These are phyloP conservation scores for Rhinophrynus dorsalis DNA, from an alignment of 2,797 vertebrate species.

Conservation along the genomic window DNA sequence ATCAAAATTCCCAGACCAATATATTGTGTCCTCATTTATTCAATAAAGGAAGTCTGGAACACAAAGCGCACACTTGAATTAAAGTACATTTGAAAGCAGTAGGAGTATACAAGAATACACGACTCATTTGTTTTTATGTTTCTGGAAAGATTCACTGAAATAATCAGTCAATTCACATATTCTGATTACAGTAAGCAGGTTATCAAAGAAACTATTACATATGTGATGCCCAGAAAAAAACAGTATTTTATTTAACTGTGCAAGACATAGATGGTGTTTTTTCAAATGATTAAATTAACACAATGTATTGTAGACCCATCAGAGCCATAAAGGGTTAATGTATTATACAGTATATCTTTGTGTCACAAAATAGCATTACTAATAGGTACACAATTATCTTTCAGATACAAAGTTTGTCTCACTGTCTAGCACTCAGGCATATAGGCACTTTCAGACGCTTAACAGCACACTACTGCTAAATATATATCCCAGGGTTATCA, in stretches of 20 bases:
- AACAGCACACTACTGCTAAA: slow-evolving; percentile 39
- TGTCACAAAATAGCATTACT: slow-evolving; percentile 23
- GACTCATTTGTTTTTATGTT: no score
- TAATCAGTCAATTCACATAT: slow-evolving; percentile 11
- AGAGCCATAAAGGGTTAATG: no score
- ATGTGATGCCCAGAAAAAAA: background rate
- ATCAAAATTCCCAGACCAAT: no score
- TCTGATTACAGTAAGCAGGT: slow-evolving; percentile 11
- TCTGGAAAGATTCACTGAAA: slow-evolving; percentile 15
- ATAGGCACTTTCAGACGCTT: slow-evolving; percentile 36
- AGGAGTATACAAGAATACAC: no score
- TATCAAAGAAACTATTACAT: background rate
- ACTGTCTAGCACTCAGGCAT: slow-evolving; percentile 18
- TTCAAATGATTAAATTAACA: slow-evolving; percentile 13
- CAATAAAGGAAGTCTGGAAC: no score
- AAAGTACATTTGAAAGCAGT: no score
- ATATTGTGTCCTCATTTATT: no score
- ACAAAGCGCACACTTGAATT: no score
- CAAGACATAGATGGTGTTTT: slow-evolving; percentile 31
- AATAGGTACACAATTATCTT: slow-evolving; percentile 32
- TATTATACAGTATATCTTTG: slow-evolving; percentile 24
- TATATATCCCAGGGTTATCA: slow-evolving; percentile 13
- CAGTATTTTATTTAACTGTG: background rate
- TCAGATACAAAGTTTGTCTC: background rate
- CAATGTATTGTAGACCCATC: no score